phyloP scores from a whole-genome alignment of 2,888 invertebrate genomes.

The Campopleginae sp. region DNA sequence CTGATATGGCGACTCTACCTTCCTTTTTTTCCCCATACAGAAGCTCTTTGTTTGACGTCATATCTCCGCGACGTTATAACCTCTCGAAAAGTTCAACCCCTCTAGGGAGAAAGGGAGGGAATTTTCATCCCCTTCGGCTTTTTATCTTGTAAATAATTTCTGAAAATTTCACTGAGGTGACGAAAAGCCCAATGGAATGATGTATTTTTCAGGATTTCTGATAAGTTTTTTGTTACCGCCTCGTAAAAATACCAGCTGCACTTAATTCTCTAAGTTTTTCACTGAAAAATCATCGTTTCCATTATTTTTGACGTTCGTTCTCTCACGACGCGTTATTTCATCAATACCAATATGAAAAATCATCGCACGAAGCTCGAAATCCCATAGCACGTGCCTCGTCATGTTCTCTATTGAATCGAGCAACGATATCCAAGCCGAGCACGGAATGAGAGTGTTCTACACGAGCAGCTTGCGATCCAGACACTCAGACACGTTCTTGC shows the following conservation, averaged over 20 bases:
- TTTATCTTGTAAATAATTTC: slow-evolving; percentile 34
- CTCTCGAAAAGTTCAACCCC: slow-evolving; percentile 13
- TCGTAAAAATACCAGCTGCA: neutral
- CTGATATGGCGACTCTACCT: slow-evolving; percentile 44
- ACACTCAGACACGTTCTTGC: slow-evolving; percentile 62
- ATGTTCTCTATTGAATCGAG: slow-evolving; percentile 49
- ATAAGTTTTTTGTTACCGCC: neutral
- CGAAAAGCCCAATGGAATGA: slow-evolving; percentile 19
- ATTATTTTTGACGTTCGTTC: neutral
- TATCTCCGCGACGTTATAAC: neutral
- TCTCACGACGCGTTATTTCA: neutral
- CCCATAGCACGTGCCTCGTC: slow-evolving; percentile 48
- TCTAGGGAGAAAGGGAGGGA: neutral
- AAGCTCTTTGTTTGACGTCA: slow-evolving; percentile 54
- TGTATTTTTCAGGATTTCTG: neutral
- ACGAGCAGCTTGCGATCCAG: slow-evolving; percentile 17
- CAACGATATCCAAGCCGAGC: slow-evolving; percentile 28
- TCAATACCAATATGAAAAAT: neutral
- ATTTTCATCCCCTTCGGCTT: slow-evolving; percentile 9
- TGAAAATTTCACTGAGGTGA: neutral
- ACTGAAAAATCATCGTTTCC: neutral
- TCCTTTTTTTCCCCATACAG: slow-evolving; percentile 18
- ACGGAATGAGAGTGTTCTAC: slow-evolving; percentile 6
- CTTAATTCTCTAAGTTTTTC: neutral
- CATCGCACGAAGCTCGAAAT: neutral